Evolutionary conservation across 2,888 invertebrate genomes (phyloP), one percentile per base, ranked within the genome.

Genomic region (Tillus elongatus): DNA sequence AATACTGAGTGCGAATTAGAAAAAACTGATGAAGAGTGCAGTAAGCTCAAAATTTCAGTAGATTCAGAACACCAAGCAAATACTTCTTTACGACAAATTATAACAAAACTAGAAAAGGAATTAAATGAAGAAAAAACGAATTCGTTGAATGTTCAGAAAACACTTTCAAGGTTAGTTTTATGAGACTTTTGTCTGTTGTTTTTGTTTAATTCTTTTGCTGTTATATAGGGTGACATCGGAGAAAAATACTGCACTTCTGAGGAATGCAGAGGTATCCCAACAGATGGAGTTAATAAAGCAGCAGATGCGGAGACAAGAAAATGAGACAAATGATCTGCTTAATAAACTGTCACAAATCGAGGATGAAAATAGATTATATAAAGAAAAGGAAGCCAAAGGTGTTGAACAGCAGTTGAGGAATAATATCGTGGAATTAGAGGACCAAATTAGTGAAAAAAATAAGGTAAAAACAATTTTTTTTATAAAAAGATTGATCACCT

Each of bases 201-300:
- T 19, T 19, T 19, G 24, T 19, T 6, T 19, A 19, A n/a, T 8
- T n/a, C n/a, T 19, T 19, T n/a, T 8, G 24, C 6, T n/a, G 24
- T n/a, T 19, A 8, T 19, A 13, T 54, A 77, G 77, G 47, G 86
- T 86, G 50, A 76, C 76, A 32, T 73, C 79, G 4, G 85, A 85
- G 46, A 86, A 84, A 54, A 80, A 86, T 55, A 77, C 79, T 2
- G 80, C 80, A 0, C 61, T 86, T 33, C 58, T 88, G 36, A 72
- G 85, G 32, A 88, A 85, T 60, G 87, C 87, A 2, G 82, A 85
- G 65, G 79, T 87, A 51, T 86, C 86, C 0, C 87, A 87, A 59
- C 79, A 79, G 44, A 74, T 83, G 52, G 85, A 87, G 60, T 70
- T 86, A 54, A 74, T 80, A 2, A 79, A 78, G 53, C 81, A 84